These are phyloP conservation scores for Aurelia aurita complex sp. Pacific DNA, from an alignment of 30 jellyfish, hydroid and myxozoan species.

Conservation along the genomic window DNA sequence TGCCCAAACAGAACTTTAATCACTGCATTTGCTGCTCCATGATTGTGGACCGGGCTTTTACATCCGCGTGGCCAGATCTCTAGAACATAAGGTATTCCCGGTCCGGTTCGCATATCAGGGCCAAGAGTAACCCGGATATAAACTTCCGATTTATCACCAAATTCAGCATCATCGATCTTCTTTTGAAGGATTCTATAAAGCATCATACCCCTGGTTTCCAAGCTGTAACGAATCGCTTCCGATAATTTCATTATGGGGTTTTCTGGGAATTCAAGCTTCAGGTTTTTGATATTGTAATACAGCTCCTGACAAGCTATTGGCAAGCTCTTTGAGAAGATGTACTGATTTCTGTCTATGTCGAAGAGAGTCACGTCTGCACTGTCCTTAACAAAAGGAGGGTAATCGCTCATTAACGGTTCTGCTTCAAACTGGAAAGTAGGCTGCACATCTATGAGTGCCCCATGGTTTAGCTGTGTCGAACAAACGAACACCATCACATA, in stretches of 20 bases:
- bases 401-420: conserved; percentile 9
- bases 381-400: conserved; percentile 28
- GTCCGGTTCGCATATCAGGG: conserved; percentile 47
- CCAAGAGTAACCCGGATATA: conserved; percentile 61
- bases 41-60: conserved; percentile 53
- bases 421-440: conserved; percentile 2
- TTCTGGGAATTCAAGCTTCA: conserved; percentile 17
- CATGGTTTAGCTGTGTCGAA: not conserved
- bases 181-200: not conserved
- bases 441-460: conserved; percentile 7
- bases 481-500: conserved; percentile 1
- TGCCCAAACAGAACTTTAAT: conserved; percentile 50
- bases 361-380: conserved; percentile 17
- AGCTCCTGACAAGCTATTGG: conserved; percentile 26
- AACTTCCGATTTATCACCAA: not conserved
- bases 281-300: conserved; percentile 6
- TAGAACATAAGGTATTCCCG: conserved; percentile 60
- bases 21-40: conserved; percentile 52
- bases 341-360: conserved; percentile 20
- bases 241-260: conserved; percentile 20
- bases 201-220: conserved; percentile 18
- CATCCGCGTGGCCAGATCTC: conserved; percentile 58
- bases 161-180: conserved; percentile 4
- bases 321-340: conserved; percentile 25
- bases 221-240: conserved; percentile 46